A percentile compares a stretch with the other conserved stretches of the same genome.
Evolutionary conservation across 2,888 invertebrate genomes (phyloP).

Genomic region (Protonemura montana): DNA sequence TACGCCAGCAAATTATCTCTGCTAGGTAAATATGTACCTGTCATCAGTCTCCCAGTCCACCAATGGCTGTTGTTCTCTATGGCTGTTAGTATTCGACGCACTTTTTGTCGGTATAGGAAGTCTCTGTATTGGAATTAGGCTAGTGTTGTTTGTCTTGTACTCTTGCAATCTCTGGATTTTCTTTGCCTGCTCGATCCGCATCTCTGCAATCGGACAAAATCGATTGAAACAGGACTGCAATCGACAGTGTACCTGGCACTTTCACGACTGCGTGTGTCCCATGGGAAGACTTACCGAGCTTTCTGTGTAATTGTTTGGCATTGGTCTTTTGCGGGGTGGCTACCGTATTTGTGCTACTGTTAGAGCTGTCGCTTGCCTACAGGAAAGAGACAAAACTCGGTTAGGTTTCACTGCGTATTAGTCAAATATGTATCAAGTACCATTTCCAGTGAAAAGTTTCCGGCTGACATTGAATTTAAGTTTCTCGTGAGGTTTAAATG

Average conservation of each 20-base stretch:
- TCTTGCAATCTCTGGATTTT: conserved; percentile 59
- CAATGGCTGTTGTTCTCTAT: conserved; percentile 64
- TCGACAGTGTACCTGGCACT: background rate
- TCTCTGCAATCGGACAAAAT: conserved; percentile 54
- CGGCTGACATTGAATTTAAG: too few species aligned
- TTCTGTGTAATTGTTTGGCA: conserved; percentile 59
- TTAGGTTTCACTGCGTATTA: background rate
- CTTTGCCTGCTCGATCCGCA: conserved; percentile 60
- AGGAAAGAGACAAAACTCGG: conserved; percentile 46
- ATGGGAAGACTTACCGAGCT: conserved; percentile 55
- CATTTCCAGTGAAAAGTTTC: too few species aligned
- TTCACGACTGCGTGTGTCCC: conserved; percentile 18
- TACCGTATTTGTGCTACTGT: conserved; percentile 55
- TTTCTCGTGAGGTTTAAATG: too few species aligned
- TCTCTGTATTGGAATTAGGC: conserved; percentile 63
- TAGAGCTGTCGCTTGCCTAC: conserved; percentile 58
- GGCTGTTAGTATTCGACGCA: conserved; percentile 49
- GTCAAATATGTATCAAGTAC: conserved; percentile 15
- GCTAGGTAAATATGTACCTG: conserved; percentile 55
- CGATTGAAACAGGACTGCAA: background rate
- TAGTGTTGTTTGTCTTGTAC: conserved; percentile 56
- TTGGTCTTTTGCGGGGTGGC: conserved; percentile 55
- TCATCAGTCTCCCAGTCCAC: conserved; percentile 68
- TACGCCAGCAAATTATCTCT: background rate
- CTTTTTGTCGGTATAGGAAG: conserved; percentile 61